Conservation (phyloP, 2,888 invertebrate species). For the Melitaea athalia region DNA sequence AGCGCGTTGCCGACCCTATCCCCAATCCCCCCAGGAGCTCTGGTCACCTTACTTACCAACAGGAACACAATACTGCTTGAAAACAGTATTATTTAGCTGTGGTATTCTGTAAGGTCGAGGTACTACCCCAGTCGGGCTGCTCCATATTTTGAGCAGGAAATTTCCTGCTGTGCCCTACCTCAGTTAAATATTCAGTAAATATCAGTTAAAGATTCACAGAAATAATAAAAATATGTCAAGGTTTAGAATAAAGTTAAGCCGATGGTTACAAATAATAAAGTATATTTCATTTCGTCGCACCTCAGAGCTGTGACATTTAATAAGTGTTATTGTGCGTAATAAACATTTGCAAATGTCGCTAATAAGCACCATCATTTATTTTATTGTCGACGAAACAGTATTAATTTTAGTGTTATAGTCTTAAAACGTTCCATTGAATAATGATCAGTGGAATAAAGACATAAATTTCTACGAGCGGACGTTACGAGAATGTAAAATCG, state of each 20-base stretch:
- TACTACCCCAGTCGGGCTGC: no score
- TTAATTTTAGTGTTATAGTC: conserved; percentile 29
- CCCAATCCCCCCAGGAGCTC: no score
- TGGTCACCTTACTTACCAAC: no score
- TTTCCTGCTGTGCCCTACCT: no score
- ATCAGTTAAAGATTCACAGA: background rate
- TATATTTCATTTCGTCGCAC: conserved; percentile 20
- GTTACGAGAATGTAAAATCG: conserved; percentile 56
- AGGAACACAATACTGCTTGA: no score
- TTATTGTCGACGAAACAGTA: conserved; percentile 23
- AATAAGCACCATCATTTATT: conserved; percentile 28
- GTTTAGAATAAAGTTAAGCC: conserved; percentile 9
- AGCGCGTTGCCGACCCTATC: no score
- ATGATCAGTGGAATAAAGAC: conserved; percentile 39
- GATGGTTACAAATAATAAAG: conserved; percentile 19
- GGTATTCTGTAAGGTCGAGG: no score
- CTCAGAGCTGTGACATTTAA: conserved; percentile 23
- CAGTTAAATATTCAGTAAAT: no score
- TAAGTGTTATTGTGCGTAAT: conserved; percentile 28
- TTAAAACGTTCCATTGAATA: conserved; percentile 35
- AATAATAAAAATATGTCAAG: background rate
- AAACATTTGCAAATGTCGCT: conserved; percentile 33
- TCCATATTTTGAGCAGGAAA: no score
- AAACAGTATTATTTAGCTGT: no score
- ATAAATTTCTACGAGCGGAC: conserved; percentile 44